These are phyloP conservation scores for Chorisops tibialis DNA, from an alignment of 2,888 invertebrate genomes.

Conservation along the genomic window DNA sequence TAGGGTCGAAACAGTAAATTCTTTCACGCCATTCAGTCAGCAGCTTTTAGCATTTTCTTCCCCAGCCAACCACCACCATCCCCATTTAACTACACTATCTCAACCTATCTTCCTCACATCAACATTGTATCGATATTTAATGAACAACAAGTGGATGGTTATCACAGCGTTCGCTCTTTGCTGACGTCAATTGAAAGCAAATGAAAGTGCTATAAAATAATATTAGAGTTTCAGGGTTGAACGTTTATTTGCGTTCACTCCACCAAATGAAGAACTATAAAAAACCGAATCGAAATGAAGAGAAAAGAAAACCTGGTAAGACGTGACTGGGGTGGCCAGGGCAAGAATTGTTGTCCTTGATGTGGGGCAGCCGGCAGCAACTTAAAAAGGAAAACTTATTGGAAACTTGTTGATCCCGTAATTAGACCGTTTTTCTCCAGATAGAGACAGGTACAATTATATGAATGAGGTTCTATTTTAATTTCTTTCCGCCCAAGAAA, in stretches of 20 bases:
- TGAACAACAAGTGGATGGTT: no score
- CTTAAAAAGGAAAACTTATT: neutral
- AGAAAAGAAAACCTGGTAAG: neutral
- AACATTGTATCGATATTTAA: no score
- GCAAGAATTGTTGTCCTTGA: neutral
- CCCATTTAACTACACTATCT: no score
- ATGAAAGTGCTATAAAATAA: slow-evolving; percentile 10
- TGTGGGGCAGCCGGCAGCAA: neutral
- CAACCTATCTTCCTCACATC: no score
- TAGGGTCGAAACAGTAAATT: no score
- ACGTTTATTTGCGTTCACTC: slow-evolving; percentile 1
- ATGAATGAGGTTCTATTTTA: no score
- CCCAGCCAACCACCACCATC: no score
- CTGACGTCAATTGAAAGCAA: slow-evolving; percentile 19
- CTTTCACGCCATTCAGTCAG: no score
- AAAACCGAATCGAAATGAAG: neutral
- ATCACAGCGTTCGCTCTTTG: no score
- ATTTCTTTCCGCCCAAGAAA: no score
- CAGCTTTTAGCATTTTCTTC: no score
- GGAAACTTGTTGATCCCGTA: slow-evolving; percentile 4
- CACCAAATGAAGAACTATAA: neutral
- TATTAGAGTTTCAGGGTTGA: slow-evolving; percentile 8
- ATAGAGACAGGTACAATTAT: neutral
- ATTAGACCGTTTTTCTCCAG: neutral
- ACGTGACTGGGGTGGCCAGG: neutral